These are phyloP conservation scores for Poecile montanus DNA, from an alignment of 2,797 vertebrate genomes.

Conservation along the genomic window DNA sequence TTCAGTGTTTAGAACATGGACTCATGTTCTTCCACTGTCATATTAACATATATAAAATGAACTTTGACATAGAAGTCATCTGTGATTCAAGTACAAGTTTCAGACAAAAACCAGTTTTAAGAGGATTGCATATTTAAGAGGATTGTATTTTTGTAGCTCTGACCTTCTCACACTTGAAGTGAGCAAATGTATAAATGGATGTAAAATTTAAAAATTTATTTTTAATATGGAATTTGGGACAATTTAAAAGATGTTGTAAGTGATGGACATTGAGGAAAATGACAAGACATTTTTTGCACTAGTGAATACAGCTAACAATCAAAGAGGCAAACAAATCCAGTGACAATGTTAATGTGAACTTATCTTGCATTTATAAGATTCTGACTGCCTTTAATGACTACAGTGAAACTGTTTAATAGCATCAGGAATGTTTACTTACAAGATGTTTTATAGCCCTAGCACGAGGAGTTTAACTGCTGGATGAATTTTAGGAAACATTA, in stretches of 20 bases:
- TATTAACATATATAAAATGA: background rate
- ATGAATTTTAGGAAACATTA: background rate
- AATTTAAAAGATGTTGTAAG: background rate
- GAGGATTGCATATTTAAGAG: background rate
- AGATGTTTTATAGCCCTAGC: background rate
- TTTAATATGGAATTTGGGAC: background rate
- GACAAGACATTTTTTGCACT: background rate
- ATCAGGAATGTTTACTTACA: background rate
- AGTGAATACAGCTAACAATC: background rate
- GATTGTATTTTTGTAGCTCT: background rate
- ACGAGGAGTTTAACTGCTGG: background rate
- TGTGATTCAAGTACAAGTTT: background rate
- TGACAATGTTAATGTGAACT: background rate
- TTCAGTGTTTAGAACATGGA: background rate
- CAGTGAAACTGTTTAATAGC: background rate
- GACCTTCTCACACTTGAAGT: background rate
- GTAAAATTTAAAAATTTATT: background rate
- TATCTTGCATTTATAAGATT: background rate
- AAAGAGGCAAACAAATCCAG: background rate
- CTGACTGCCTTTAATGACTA: background rate
- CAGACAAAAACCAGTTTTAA: background rate
- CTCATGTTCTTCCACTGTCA: background rate
- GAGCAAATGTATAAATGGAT: background rate
- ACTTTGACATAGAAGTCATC: background rate
- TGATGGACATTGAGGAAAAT: background rate